Conservation (phyloP, 2,888 invertebrate genomes). For the Drosophila paucipuncta region DNA sequence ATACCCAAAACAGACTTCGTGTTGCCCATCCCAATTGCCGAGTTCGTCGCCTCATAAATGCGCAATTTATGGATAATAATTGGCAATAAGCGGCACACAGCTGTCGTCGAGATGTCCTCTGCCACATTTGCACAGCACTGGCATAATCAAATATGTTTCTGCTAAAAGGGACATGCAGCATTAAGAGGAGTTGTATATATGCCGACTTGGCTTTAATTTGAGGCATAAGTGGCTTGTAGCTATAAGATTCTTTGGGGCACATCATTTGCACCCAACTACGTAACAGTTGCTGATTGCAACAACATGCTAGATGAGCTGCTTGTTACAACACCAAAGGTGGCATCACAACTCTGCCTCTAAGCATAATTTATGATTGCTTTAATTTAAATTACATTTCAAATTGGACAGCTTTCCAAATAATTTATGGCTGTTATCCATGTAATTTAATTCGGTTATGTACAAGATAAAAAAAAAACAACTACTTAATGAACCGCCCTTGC, state of each 20-base stretch:
- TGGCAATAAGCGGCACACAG: slow-evolving; percentile 79
- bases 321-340: slow-evolving; percentile 1
- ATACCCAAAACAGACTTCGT: slow-evolving; percentile 19
- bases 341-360: slow-evolving; percentile 6
- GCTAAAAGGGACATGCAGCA: slow-evolving; percentile 23
- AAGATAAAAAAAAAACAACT: neutral
- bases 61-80: slow-evolving; percentile 82
- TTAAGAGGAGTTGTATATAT: slow-evolving; percentile 19
- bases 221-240: slow-evolving; percentile 44
- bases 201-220: slow-evolving; percentile 54
- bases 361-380: slow-evolving; percentile 43
- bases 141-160: slow-evolving; percentile 53
- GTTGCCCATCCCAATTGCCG: neutral
- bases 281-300: slow-evolving; percentile 18
- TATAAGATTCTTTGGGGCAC: slow-evolving; percentile 33
- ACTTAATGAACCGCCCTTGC: slow-evolving; percentile 29
- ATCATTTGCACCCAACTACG: slow-evolving; percentile 34
- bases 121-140: slow-evolving; percentile 38
- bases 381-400: slow-evolving; percentile 49
- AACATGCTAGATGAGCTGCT: slow-evolving; percentile 35
- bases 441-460: slow-evolving; percentile 18
- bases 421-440: slow-evolving; percentile 30
- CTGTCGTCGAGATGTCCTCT: slow-evolving; percentile 59
- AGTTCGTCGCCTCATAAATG: slow-evolving; percentile 57
- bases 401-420: slow-evolving; percentile 45